A percentile compares a stretch with the other conserved stretches of the same genome.
Evolutionary conservation across 2,113 vertebrate genomes (phyloP).

Genomic region (Bujurquina vittata): DNA sequence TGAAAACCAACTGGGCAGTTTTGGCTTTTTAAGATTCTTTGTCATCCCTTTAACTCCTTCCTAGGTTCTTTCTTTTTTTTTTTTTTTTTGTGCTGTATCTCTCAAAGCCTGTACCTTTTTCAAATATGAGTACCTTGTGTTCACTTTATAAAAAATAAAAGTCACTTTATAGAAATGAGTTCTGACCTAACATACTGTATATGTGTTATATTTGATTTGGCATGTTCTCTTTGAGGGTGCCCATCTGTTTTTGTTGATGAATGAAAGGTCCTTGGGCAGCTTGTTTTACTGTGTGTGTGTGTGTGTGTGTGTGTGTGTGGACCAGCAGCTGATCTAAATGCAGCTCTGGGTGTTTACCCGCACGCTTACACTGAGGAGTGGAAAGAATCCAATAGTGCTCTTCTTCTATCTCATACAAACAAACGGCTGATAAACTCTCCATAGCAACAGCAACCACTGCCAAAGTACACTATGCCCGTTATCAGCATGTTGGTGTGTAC

Average conservation of each 20-base stretch:
- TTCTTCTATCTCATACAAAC: slow-evolving; percentile 40
- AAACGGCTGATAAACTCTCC: slow-evolving; percentile 38
- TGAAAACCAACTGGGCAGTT: too few relatives aligned
- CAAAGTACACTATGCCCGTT: not conserved
- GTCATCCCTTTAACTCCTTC: too few relatives aligned
- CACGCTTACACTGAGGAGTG: slow-evolving; percentile 6
- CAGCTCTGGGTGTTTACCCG: slow-evolving; percentile 20
- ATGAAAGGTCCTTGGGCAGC: not conserved
- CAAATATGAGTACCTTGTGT: not conserved
- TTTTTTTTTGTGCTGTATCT: too few relatives aligned
- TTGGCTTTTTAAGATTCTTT: too few relatives aligned
- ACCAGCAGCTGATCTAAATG: slow-evolving; percentile 26
- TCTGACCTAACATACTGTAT: not conserved
- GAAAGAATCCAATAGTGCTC: slow-evolving; percentile 44
- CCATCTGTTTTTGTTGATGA: slow-evolving; percentile 9
- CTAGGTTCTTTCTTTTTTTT: too few relatives aligned
- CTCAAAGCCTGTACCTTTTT: not conserved
- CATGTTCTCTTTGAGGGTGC: not conserved
- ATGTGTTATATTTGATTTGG: not conserved
- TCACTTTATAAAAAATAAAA: not conserved
- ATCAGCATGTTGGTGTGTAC: not conserved
- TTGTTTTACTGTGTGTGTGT: not conserved
- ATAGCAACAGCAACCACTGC: slow-evolving; percentile 25
- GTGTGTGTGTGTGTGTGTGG: too few relatives aligned
- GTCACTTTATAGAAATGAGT: not conserved